These are phyloP conservation scores for Papilio helenus DNA, from an alignment of 1,140 invertebrate species.

Conservation along the genomic window DNA sequence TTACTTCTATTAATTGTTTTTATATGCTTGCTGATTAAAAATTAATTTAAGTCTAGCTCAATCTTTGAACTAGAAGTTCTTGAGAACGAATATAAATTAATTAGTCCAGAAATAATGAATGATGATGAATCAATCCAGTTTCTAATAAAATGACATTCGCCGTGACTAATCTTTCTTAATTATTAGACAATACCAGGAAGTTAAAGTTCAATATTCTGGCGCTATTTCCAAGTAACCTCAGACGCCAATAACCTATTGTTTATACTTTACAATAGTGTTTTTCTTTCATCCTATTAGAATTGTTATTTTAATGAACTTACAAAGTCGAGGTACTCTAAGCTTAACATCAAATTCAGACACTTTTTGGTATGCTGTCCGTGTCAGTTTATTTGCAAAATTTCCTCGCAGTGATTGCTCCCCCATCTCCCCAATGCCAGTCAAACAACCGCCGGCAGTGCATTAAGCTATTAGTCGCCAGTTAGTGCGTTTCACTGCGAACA, in stretches of 20 bases:
- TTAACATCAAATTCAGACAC: background rate
- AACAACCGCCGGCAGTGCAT: conserved; percentile 67
- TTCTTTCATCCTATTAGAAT: background rate
- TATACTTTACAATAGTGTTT: background rate
- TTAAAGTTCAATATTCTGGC: background rate
- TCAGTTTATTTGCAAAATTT: conserved; percentile 38
- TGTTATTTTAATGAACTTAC: background rate
- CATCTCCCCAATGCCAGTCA: conserved; percentile 52
- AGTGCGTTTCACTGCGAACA: conserved; percentile 45
- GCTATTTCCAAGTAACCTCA: background rate
- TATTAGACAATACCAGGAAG: conserved; percentile 19
- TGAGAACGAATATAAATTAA: background rate
- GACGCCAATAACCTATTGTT: conserved; percentile 19
- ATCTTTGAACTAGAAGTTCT: background rate
- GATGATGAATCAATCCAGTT: background rate
- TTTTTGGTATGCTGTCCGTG: conserved; percentile 2
- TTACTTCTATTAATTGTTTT: background rate
- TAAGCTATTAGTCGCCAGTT: conserved; percentile 75
- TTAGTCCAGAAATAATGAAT: background rate
- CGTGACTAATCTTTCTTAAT: conserved; percentile 15
- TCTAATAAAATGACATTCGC: background rate
- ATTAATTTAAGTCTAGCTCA: background rate
- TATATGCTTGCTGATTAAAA: background rate
- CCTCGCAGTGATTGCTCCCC: conserved; percentile 44
- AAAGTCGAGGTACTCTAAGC: background rate